Conservation (phyloP, 92 coral and sea anemone species). For the Montipora capitata region DNA sequence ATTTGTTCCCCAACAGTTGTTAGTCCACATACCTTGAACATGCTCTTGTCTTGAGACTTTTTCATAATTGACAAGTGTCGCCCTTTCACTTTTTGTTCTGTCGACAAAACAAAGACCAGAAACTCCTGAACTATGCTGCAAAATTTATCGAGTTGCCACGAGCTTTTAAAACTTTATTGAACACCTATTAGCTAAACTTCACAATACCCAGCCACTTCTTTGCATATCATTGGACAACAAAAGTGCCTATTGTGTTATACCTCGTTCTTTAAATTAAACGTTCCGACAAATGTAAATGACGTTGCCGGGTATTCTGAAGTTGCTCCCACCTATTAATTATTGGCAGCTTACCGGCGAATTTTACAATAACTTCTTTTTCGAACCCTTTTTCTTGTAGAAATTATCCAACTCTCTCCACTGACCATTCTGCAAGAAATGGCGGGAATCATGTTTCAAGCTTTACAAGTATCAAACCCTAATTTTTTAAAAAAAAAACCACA, state of each 20-base stretch:
- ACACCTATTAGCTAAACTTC: background rate
- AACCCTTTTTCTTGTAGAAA: conserved; percentile 3
- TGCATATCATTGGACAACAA: background rate
- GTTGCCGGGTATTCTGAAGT: background rate
- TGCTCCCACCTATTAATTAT: background rate
- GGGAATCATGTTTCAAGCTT: conserved; percentile 19
- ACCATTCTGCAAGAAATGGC: conserved; percentile 26
- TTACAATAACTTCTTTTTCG: conserved; percentile 5
- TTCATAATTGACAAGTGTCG: conserved; percentile 12
- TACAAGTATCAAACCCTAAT: conserved; percentile 16
- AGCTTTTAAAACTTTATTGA: conserved; percentile 10
- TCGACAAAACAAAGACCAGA: conserved; percentile 17
- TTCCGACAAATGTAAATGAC: background rate
- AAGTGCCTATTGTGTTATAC: background rate
- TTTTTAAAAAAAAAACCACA: background rate
- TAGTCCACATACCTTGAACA: conserved; percentile 2
- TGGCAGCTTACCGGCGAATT: conserved; percentile 16
- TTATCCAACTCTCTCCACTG: conserved; percentile 11
- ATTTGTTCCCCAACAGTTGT: conserved; percentile 12
- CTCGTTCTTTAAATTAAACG: too few species aligned
- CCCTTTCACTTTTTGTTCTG: conserved; percentile 13
- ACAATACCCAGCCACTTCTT: background rate
- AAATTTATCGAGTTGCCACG: conserved; percentile 10
- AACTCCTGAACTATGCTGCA: conserved; percentile 13
- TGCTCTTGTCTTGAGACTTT: conserved; percentile 8